phyloP scores from a whole-genome alignment of 2,888 invertebrate species.

The Epicampocera succincta region DNA sequence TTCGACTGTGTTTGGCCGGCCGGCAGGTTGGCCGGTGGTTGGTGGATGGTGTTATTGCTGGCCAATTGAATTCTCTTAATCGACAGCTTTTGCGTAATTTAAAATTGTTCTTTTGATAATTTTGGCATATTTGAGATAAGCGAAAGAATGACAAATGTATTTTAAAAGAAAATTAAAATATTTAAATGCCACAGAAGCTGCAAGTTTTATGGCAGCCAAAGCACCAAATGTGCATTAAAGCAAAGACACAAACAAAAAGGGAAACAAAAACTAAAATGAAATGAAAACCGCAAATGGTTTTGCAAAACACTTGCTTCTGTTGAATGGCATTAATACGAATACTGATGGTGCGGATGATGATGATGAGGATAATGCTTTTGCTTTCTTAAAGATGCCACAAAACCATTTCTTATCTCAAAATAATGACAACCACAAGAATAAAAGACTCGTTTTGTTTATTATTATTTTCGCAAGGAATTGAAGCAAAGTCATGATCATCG shows the following conservation, averaged over 20 bases:
- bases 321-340: background rate
- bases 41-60: slow-evolving; percentile 45
- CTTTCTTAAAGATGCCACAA: slow-evolving; percentile 51
- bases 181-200: slow-evolving; percentile 65
- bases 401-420: slow-evolving; percentile 65
- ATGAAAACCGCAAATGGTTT: slow-evolving; percentile 59
- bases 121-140: slow-evolving; percentile 71
- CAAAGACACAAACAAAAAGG: background rate
- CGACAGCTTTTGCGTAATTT: slow-evolving; percentile 70
- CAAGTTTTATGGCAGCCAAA: slow-evolving; percentile 52
- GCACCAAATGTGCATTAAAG: slow-evolving; percentile 49
- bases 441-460: slow-evolving; percentile 63
- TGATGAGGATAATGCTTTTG: slow-evolving; percentile 33
- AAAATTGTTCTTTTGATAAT: slow-evolving; percentile 70
- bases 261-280: slow-evolving; percentile 21
- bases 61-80: slow-evolving; percentile 66
- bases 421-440: slow-evolving; percentile 64
- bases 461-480: slow-evolving; percentile 48
- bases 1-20: background rate
- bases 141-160: slow-evolving; percentile 68
- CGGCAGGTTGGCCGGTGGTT: background rate
- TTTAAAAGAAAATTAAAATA: slow-evolving; percentile 65
- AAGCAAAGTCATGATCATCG: slow-evolving; percentile 60
- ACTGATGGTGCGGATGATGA: background rate
- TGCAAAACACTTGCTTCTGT: slow-evolving; percentile 57